Conservation (phyloP, 2,797 vertebrate species). For the Scleropages formosus region DNA sequence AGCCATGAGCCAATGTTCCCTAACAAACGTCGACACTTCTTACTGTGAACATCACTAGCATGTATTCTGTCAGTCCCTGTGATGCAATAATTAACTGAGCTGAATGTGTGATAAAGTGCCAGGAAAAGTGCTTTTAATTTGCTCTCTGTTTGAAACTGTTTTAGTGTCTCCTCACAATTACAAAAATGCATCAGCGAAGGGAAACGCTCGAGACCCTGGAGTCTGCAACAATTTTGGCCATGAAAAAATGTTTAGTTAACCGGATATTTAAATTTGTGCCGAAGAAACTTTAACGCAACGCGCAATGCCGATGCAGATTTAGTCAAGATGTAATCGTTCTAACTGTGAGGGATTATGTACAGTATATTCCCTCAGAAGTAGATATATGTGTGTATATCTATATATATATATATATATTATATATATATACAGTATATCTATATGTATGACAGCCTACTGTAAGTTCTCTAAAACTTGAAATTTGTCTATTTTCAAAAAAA, state of each 20-base stretch:
- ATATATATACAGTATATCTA: no score
- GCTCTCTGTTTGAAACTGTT: not conserved
- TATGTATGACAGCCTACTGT: not conserved
- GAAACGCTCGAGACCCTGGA: conserved; percentile 11
- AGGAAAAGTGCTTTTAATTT: not conserved
- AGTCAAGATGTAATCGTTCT: conserved; percentile 46
- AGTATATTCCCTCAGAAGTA: no score
- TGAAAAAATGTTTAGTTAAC: conserved; percentile 49
- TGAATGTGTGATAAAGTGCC: not conserved
- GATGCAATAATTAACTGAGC: conserved; percentile 3
- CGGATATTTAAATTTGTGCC: conserved; percentile 57
- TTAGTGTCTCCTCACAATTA: not conserved
- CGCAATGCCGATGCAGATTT: conserved; percentile 41
- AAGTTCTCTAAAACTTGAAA: not conserved
- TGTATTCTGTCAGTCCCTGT: not conserved
- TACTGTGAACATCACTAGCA: not conserved
- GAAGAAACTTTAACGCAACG: conserved; percentile 59
- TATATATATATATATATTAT: not conserved
- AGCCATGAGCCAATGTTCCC: conserved; percentile 11
- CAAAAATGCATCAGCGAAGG: not conserved
- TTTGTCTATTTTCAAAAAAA: conserved; percentile 15
- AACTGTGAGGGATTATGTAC: no score
- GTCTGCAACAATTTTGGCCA: conserved; percentile 41
- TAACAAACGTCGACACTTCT: not conserved
- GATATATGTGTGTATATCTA: no score